phyloP scores from a whole-genome alignment of 2,888 invertebrate genomes.

The Oscheius sp. region DNA sequence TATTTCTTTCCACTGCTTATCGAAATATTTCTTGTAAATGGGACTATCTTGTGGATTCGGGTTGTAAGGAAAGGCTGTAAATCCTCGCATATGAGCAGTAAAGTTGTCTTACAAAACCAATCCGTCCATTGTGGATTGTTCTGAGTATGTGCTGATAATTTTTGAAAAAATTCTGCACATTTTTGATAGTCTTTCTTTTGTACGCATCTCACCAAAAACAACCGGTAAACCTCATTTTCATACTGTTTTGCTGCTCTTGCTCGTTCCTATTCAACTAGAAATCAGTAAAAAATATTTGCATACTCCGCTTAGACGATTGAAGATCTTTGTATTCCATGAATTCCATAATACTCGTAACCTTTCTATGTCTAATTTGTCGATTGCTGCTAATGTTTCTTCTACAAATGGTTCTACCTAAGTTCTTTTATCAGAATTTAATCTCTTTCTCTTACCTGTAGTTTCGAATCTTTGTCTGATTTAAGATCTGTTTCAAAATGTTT shows the following conservation, averaged over 20 bases:
- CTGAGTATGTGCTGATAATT: slow-evolving; percentile 49
- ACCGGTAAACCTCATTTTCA: slow-evolving; percentile 85
- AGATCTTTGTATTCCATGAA: slow-evolving; percentile 55
- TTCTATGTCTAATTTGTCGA: slow-evolving; percentile 59
- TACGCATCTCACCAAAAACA: slow-evolving; percentile 87
- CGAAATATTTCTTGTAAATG: slow-evolving; percentile 86
- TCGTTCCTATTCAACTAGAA: slow-evolving; percentile 44
- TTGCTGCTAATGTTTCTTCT: slow-evolving; percentile 55
- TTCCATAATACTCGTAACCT: slow-evolving; percentile 53
- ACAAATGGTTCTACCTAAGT: slow-evolving; percentile 59
- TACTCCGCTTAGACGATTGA: slow-evolving; percentile 56
- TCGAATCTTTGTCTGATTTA: slow-evolving; percentile 42
- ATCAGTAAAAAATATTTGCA: background rate
- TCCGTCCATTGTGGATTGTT: slow-evolving; percentile 63
- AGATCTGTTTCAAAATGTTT: slow-evolving; percentile 42
- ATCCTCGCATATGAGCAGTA: background rate
- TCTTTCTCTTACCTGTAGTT: slow-evolving; percentile 37
- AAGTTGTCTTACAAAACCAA: slow-evolving; percentile 58
- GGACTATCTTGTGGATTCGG: slow-evolving; percentile 90
- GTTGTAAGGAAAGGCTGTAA: slow-evolving; percentile 86
- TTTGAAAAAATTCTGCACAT: slow-evolving; percentile 59
- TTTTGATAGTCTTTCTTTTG: slow-evolving; percentile 79
- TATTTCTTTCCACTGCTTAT: slow-evolving; percentile 93
- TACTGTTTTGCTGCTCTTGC: slow-evolving; percentile 75
- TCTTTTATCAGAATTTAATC: background rate